Evolutionary conservation across 2,888 invertebrate species (phyloP), one percentile per base, ranked within the genome.

Genomic region (Nomada fucata): DNA sequence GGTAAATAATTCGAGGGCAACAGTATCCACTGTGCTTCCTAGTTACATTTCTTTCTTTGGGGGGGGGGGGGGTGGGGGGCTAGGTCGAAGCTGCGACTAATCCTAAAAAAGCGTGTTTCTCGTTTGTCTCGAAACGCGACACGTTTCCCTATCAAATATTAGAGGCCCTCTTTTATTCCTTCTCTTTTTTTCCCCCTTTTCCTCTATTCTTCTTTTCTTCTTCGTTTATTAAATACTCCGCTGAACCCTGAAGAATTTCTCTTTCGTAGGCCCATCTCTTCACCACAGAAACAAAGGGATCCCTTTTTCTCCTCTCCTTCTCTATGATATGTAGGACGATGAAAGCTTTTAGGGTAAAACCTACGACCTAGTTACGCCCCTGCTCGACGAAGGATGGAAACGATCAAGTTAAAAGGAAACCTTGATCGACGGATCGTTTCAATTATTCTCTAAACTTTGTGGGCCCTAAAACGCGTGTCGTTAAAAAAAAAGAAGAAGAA

Each of bases 311-410:
- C 57, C 36, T 53, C 53, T 53, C 55, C 55, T 67, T 85, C 82
- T 85, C 85, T 88, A 87, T 91, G 91, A 91, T 91, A 92, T 92
- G 92, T 92, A 91, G 88, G 89, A 91, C 83, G 84, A 89, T 89
- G 87, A 91, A 91, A 90, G 88, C 85, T 88, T 36, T 87, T 83
- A 89, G 83, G 86, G 72, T 88, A 82, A 80, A 84, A 69, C 73
- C 87, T 89, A 88, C 75, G 73, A 86, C 60, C 77, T 85, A 88
- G 78, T 83, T 83, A 87, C 82, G 83, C 82, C 74, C 79, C 72
- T 84, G 78, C 74, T 82, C 76, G 78, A 86, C 81, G 84, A 86
- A 87, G 60, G 78, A 60, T 84, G 79, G 72, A 74, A 79, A 82
- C 64, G 71, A 84, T 44, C 76, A 77, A 36, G 36, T 36, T 36